Base-by-base conservation (phyloP, 2,797 vertebrate genomes). In the Acropternis orthonyx region DNA sequence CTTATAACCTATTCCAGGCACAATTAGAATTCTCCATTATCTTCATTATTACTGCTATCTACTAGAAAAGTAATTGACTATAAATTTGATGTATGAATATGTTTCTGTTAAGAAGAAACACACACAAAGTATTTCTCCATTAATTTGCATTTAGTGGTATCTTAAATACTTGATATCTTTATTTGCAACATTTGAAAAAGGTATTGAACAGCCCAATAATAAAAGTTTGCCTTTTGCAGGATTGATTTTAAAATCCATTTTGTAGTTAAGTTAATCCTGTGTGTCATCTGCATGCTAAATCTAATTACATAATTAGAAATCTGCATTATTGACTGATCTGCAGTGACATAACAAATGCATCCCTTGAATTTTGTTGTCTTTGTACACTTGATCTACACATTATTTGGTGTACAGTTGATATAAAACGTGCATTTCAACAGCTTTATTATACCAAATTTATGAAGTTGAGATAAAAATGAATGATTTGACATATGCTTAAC, bases 271-370 rank as follows among this genome's bases (percentile, higher is more conserved):
- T 95, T 96, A 97, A 97, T 95, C 75, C 20, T 91, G 46, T 83
- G 46, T 95, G 96, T 56, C 91, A 95, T 94, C 91, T 89, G 75
- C 93, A 80, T 96, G 91, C 24, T 96, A 94, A 97, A 84, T 78
- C 81, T 95, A 95, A 97, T 97, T 90, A 87, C 39, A 62, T 95
- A 95, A 97, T 96, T 96, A 96, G 94, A 85, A 67, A 91, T 93
- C 77, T 95, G 37, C 81, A 84, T 97, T 96, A 92, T 86, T 97
- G 95, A 95, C 76, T 95, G 67, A 94, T 95, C 85, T 88, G 41
- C 46, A 55, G 71, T 90, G 95, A 88, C 95, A 96, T 58, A 96
- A 74, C 59, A 91, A 94, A 89, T 32, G 30, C 43, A 84, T 93
- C 81, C 21, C 91, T 95, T 92, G 88, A 95, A 95, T 95, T 91